phyloP scores from a whole-genome alignment of 2,888 invertebrate genomes.

The Tipula helvola region DNA sequence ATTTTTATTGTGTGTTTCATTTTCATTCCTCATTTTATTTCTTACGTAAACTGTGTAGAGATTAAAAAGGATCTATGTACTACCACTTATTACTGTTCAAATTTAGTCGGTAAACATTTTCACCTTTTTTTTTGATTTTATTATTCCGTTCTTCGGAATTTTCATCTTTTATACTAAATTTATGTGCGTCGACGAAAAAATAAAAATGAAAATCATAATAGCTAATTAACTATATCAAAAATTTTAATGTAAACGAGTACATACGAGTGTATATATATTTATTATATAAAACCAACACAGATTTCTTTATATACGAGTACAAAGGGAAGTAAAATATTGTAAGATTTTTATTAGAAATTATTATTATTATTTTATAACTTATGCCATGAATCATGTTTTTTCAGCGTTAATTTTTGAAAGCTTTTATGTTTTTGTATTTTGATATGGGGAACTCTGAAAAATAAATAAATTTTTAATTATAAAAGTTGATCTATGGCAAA shows the following conservation, averaged over 20 bases:
- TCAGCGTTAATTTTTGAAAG: background rate
- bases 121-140: background rate
- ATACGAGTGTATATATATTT: background rate
- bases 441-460: background rate
- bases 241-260: background rate
- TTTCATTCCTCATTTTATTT: background rate
- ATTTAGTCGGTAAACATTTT: background rate
- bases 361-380: background rate
- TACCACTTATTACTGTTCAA: background rate
- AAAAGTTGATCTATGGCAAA: background rate
- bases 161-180: background rate
- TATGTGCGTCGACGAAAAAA: background rate
- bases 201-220: background rate
- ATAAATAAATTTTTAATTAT: background rate
- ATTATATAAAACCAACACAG: background rate
- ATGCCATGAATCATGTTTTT: background rate
- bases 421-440: background rate
- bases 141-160: background rate
- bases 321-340: background rate
- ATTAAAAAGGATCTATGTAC: background rate
- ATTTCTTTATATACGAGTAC: background rate
- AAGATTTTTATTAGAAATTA: background rate
- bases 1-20: background rate
- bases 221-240: background rate
- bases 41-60: background rate